Base-by-base conservation (phyloP, 2,888 invertebrate species). In the Lasioglossum leucozonium region DNA sequence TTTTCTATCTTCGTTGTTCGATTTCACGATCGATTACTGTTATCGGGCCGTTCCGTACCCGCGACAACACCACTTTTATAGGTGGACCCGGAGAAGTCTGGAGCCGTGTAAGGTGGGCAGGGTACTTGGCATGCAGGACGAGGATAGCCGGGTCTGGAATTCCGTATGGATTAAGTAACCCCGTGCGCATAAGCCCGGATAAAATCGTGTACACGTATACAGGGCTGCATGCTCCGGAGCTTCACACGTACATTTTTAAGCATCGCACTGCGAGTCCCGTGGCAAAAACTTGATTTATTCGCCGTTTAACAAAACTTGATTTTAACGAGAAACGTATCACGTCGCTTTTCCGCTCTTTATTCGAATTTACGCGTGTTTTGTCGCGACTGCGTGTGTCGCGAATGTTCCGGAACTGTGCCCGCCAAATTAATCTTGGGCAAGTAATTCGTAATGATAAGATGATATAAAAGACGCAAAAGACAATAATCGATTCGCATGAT, bases 141-240 rank as follows among this genome's bases (percentile, higher is more conserved):
- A 85, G 88, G 84, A 85, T 89, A 79, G 86, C 89, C 90, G 90
- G 85, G 87, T 79, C 88, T 87, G 88, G 91, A 92, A 92, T 91
- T 91, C 88, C 87, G 87, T 91, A 91, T 91, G 91, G 91, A 92
- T 92, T 92, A 92, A 92, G 89, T 90, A 88, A 91, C 87, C 85
- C 67, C 73, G 80, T 79, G 87, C 78, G 88, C 89, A 86, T 89
- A 91, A 90, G 87, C 85, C 69, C 72, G 85, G 79, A 74, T 71
- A 71, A 76, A 74, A 82, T 80, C 77, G 85, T 75, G 79, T 79
- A 77, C 79, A 82, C 85, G 85, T 86, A 86, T 77, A 85, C 76
- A 47, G 30, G n/a, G 74, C 71, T 67, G 75, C 58, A 77, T 73
- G 73, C 65, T 86, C 65, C 42, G 77, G 69, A 72, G 62, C 62